Percentiles rank a stretch among this genome's conserved stretches.
Conservation (phyloP, 1,140 invertebrate species). For the Gryllus bimaculatus region DNA sequence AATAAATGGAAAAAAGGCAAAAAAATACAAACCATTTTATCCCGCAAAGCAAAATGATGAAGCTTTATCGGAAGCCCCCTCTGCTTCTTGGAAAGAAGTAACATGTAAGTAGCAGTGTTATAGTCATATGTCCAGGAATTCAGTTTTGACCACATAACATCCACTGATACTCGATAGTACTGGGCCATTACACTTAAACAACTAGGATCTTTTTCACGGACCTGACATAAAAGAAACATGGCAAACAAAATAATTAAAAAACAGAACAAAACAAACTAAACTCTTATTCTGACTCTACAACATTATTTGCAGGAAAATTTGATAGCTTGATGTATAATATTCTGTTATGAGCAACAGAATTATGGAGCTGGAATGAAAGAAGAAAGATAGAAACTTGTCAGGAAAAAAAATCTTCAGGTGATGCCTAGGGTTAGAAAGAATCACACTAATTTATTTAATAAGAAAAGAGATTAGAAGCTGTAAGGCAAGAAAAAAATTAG, state of each 20-base stretch:
- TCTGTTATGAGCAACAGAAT: not conserved
- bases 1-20: not conserved
- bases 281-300: not conserved
- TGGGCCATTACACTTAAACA: slow-evolving; percentile 54
- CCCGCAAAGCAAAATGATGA: not conserved
- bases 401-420: not conserved
- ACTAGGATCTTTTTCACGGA: slow-evolving; percentile 48
- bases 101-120: slow-evolving; percentile 66
- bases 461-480: too few relatives aligned
- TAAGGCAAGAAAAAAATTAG: too few relatives aligned
- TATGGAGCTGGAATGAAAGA: not conserved
- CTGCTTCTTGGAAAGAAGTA: slow-evolving; percentile 56
- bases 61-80: slow-evolving; percentile 43
- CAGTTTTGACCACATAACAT: slow-evolving; percentile 40
- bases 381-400: not conserved
- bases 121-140: slow-evolving; percentile 61
- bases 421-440: not conserved
- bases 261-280: not conserved
- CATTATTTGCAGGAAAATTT: not conserved
- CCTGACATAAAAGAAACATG: slow-evolving; percentile 24
- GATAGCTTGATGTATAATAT: not conserved
- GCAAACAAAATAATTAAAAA: slow-evolving; percentile 9
- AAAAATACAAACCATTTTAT: not conserved
- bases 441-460: too few relatives aligned
- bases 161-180: slow-evolving; percentile 32